Evolutionary conservation across 2,888 invertebrate species (phyloP).

Genomic region (Chaetogeoica ovagalla): DNA sequence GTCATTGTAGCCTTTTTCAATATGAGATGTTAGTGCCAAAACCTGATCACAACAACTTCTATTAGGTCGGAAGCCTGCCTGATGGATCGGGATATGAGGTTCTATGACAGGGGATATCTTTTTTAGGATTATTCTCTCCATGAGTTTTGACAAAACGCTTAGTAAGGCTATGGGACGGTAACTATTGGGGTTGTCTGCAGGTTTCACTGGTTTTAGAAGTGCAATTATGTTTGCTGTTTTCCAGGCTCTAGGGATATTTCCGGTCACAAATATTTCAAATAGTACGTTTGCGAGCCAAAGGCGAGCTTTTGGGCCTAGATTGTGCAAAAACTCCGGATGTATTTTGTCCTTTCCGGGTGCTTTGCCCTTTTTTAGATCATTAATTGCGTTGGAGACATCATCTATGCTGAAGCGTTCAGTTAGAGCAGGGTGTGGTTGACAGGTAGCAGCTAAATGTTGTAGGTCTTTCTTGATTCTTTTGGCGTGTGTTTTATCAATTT

Average conservation of each 20-base stretch:
- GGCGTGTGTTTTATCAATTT: not conserved
- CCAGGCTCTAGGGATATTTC: constrained; percentile 1
- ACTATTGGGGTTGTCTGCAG: too few species aligned
- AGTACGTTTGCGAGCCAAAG: not conserved
- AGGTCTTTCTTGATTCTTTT: not conserved
- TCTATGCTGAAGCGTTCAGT: not conserved
- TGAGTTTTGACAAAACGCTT: too few species aligned
- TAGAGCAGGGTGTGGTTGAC: not conserved
- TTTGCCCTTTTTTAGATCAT: constrained; percentile 10
- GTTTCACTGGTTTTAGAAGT: too few species aligned
- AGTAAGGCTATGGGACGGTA: too few species aligned
- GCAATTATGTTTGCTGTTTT: constrained; percentile 6
- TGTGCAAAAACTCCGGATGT: not conserved
- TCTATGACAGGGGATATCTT: too few species aligned
- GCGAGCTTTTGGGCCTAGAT: not conserved
- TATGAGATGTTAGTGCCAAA: too few species aligned
- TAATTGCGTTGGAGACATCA: constrained; percentile 4
- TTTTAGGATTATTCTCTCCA: too few species aligned
- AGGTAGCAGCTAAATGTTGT: not conserved
- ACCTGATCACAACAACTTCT: too few species aligned
- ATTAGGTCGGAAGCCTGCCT: too few species aligned
- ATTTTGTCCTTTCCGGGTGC: constrained; percentile 10
- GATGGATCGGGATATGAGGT: too few species aligned
- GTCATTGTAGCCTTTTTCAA: too few species aligned
- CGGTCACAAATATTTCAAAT: not conserved